A percentile compares a stretch with the other conserved stretches of the same genome.
These are phyloP conservation scores for Carposina sasakii DNA, from an alignment of 1,140 invertebrate genomes.

Conservation along the genomic window DNA sequence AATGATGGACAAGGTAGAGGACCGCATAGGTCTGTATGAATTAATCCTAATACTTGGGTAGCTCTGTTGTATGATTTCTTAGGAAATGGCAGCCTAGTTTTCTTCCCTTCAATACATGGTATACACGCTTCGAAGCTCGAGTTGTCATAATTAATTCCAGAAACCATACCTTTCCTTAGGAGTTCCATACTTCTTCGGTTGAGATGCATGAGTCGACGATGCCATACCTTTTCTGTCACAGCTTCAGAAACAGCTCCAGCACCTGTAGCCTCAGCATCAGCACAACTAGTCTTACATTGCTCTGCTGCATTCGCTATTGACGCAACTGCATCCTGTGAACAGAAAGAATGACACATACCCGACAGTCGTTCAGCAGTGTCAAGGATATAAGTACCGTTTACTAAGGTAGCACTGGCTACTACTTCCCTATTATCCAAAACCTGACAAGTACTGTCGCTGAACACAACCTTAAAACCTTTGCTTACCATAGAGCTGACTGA, in stretches of 20 bases:
- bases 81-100: slow-evolving; percentile 8
- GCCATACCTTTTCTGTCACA: background rate
- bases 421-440: background rate
- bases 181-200: slow-evolving; percentile 2
- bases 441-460: background rate
- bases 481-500: background rate
- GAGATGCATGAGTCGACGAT: slow-evolving; percentile 4
- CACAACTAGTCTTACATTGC: too few species aligned
- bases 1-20: slow-evolving; percentile 38
- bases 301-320: too few species aligned
- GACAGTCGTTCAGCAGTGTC: background rate
- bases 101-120: background rate
- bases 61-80: background rate
- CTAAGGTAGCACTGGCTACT: slow-evolving; percentile 1
- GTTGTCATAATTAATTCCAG: slow-evolving; percentile 3
- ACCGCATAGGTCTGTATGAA: slow-evolving; percentile 38
- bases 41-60: background rate
- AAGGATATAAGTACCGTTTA: background rate
- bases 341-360: background rate
- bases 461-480: slow-evolving; percentile 5
- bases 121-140: background rate
- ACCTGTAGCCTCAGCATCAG: background rate
- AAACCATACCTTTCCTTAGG: slow-evolving; percentile 4
- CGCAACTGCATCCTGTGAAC: background rate
- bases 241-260: background rate